Evolutionary conservation across 1,140 invertebrate species (phyloP).

Genomic region (Hypothenemus hampei): DNA sequence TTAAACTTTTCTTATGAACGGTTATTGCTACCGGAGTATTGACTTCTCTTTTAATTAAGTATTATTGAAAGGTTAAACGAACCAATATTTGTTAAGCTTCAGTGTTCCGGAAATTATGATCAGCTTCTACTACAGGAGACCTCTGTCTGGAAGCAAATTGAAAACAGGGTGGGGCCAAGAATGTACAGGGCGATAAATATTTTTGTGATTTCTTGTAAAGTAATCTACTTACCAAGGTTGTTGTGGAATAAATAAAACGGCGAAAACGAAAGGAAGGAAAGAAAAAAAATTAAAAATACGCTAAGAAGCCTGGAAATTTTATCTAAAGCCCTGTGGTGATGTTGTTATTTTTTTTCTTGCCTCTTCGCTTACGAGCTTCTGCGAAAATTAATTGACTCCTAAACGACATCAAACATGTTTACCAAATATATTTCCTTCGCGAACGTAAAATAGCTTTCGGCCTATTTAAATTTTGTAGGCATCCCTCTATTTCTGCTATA

Average conservation of each 20-base stretch:
- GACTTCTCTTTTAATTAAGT: not conserved
- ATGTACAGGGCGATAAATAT: not conserved
- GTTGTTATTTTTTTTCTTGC: not conserved
- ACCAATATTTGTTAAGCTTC: slow-evolving; percentile 12
- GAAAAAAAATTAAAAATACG: too few relatives aligned
- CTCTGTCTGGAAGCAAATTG: slow-evolving; percentile 2
- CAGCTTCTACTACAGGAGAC: not conserved
- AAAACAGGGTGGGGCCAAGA: slow-evolving; percentile 4
- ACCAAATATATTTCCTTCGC: not conserved
- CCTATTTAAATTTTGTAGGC: slow-evolving; percentile 2
- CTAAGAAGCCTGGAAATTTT: not conserved
- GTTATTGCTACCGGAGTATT: not conserved
- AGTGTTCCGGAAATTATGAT: slow-evolving; percentile 13
- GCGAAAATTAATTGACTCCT: slow-evolving; percentile 5
- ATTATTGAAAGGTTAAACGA: slow-evolving; percentile 7
- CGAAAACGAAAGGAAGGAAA: too few relatives aligned
- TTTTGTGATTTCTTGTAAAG: not conserved
- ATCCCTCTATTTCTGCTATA: too few relatives aligned
- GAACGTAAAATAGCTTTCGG: slow-evolving; percentile 3
- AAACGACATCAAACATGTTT: slow-evolving; percentile 10
- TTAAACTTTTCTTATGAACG: too few relatives aligned
- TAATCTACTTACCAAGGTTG: not conserved
- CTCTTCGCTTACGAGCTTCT: not conserved
- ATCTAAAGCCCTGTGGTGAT: not conserved
- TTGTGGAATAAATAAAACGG: too few relatives aligned